phyloP scores from a whole-genome alignment of 2,797 vertebrate species.

The Gadopsis marmoratus region DNA sequence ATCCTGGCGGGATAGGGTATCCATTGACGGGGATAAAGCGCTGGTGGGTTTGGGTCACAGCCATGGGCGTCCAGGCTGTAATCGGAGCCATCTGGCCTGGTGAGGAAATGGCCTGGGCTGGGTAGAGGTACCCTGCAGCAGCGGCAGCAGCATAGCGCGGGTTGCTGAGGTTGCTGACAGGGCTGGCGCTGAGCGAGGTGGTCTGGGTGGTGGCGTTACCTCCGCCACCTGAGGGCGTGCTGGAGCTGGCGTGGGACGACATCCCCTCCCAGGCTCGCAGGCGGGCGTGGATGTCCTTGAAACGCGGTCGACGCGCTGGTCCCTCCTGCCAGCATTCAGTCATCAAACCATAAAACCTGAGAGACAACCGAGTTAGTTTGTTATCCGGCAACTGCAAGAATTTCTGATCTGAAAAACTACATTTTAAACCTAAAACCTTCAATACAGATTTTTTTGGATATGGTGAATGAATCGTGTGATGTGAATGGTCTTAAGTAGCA shows the following conservation, averaged over 20 bases:
- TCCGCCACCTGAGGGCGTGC: conserved; percentile 95
- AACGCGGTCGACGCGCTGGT: conserved; percentile 91
- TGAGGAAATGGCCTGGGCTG: conserved; percentile 86
- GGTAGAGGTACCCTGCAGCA: conserved; percentile 91
- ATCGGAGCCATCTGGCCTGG: conserved; percentile 90
- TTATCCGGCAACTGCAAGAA: neutral
- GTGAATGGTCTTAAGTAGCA: too few species aligned
- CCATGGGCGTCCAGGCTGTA: conserved; percentile 89
- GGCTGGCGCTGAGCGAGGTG: conserved; percentile 97
- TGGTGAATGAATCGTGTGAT: too few species aligned
- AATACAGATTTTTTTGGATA: neutral
- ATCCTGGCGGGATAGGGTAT: conserved; percentile 95
- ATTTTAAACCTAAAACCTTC: neutral
- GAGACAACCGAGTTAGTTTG: conserved; percentile 6
- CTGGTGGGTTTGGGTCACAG: conserved; percentile 90
- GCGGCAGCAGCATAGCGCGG: conserved; percentile 88
- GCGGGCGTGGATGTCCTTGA: conserved; percentile 94
- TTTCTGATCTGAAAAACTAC: neutral
- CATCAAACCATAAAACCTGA: conserved; percentile 94
- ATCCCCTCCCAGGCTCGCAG: conserved; percentile 96
- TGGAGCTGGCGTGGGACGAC: conserved; percentile 96
- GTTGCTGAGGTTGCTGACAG: conserved; percentile 97
- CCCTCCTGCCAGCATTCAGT: conserved; percentile 98
- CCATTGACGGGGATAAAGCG: conserved; percentile 97
- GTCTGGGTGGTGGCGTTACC: conserved; percentile 99